Evolutionary conservation across 2,113 vertebrate genomes (phyloP).

Genomic region (Reinhardtius hippoglossoides): DNA sequence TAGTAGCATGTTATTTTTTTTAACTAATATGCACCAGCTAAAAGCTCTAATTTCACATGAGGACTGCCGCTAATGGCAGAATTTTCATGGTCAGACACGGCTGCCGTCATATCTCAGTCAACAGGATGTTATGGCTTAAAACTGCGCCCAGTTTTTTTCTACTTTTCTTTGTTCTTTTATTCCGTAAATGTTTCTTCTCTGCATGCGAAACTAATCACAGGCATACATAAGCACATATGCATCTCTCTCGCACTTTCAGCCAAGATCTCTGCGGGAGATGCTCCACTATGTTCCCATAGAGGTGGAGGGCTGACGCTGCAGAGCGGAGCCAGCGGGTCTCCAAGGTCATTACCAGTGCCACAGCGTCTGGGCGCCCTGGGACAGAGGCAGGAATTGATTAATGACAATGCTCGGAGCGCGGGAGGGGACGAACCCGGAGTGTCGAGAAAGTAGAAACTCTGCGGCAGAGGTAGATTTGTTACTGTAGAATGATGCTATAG

Average conservation of each 20-base stretch:
- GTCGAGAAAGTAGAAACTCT: constrained; percentile 21
- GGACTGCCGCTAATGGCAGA: constrained; percentile 21
- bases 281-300: constrained; percentile 53
- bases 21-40: constrained; percentile 52
- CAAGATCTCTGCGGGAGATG: constrained; percentile 29
- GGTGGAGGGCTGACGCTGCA: constrained; percentile 65
- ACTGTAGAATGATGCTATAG: constrained; percentile 26
- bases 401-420: constrained; percentile 61
- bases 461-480: constrained; percentile 51
- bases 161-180: constrained; percentile 10
- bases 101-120: constrained; percentile 23
- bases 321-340: constrained; percentile 63
- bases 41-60: constrained; percentile 38
- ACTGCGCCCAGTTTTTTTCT: neutral
- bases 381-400: constrained; percentile 75
- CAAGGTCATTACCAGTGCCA: constrained; percentile 76
- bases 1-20: constrained; percentile 60
- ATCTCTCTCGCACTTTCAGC: constrained; percentile 14
- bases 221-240: neutral
- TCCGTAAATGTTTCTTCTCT: constrained; percentile 10
- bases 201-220: neutral
- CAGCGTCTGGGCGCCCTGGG: constrained; percentile 60
- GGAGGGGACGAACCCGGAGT: constrained; percentile 39
- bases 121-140: constrained; percentile 43
- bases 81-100: constrained; percentile 39